Base-by-base conservation (phyloP, 2,113 vertebrate species). In the Ictalurus punctatus region DNA sequence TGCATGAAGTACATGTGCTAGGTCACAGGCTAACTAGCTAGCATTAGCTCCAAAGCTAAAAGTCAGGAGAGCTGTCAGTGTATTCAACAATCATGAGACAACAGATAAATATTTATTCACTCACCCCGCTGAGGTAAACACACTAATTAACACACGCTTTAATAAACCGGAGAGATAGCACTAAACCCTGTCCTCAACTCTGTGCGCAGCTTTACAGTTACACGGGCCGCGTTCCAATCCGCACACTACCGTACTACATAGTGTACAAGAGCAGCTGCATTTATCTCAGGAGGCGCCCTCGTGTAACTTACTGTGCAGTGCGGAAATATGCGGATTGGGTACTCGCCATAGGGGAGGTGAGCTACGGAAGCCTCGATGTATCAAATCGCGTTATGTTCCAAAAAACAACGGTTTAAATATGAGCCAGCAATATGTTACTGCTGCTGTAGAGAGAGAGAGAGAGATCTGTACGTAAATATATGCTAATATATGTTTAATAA, bases 51-150 rank as follows among this genome's bases (percentile, higher is more conserved):
- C 10, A 59, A 9, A 37, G 56, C n/a, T 58, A 34, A 21, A 30
- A 19, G 13, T n/a, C 48, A 59, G 17, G 16, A 21, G 30, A 21
- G 37, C 54, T 6, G 30, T 82, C 27, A 56, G 19, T 37, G 30
- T 19, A 13, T 58, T 1, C 37, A 82, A 37, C 54, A 34, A 25
- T 56, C 17, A n/a, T 30, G 14, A 52, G 16, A 27, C 54, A 30
- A 58, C 52, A 58, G 17, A 59, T 14, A 61, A 25, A 59, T 21
- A 59, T 59, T 21, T 21, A 37, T 37, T 82, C 30, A 82, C 54
- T 82, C 80, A 82, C 56, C 44, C 16, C 9, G 56, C 79, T 82
- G 79, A 82, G 25, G 48, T 56, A 56, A 54, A 82, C 79, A 19
- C 0, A 9, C 52, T 58, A 7, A 58, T 8, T 9, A 21, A 59